Percentiles rank a stretch among this genome's conserved stretches.
phyloP scores from a whole-genome alignment of 2,113 vertebrate genomes.

The Chrysochloris asiatica region DNA sequence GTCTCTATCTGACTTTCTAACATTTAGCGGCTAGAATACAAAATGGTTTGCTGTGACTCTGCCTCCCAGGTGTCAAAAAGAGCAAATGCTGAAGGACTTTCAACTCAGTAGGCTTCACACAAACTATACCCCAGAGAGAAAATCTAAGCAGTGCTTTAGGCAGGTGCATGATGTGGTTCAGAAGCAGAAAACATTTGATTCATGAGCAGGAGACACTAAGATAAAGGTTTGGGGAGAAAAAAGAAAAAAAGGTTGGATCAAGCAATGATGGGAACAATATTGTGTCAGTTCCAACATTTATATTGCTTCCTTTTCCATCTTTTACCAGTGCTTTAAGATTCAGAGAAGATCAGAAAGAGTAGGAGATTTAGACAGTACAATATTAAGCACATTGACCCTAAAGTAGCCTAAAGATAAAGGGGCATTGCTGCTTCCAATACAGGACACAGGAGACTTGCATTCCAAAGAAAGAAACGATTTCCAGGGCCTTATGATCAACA shows the following conservation, averaged over 20 bases:
- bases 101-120: constrained; percentile 73
- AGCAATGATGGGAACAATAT: not conserved
- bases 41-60: not conserved
- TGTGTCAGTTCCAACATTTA: not conserved
- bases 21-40: constrained; percentile 63
- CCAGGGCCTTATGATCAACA: not conserved
- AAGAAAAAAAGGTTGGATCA: constrained; percentile 27
- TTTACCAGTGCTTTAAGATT: not conserved
- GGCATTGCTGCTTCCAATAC: not conserved
- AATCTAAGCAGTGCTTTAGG: constrained; percentile 70
- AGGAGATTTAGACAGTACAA: accelerated
- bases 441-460: not conserved
- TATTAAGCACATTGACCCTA: not conserved
- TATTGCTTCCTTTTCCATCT: not conserved
- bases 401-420: not conserved
- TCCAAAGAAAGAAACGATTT: not conserved
- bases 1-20: constrained; percentile 63
- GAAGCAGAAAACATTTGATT: constrained; percentile 70
- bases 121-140: constrained; percentile 70
- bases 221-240: constrained; percentile 51
- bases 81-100: constrained; percentile 72
- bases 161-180: constrained; percentile 68
- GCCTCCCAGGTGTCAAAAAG: constrained; percentile 54
- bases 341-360: not conserved
- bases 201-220: constrained; percentile 56